Conservation (phyloP, 2,888 invertebrate genomes). For the Heteromurus nitidus region DNA sequence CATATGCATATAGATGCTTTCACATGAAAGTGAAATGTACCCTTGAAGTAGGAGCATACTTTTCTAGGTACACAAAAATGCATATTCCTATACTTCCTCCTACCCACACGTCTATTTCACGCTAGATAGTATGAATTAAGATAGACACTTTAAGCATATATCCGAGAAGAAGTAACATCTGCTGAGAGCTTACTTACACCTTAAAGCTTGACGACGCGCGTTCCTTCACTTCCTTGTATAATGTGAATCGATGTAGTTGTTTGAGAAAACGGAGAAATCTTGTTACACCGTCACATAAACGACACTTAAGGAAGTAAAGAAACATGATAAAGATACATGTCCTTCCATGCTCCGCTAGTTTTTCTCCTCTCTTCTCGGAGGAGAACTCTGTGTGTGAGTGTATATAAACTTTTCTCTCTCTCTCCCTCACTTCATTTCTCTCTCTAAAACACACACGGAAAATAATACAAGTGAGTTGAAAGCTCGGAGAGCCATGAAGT, state of each 20-base stretch:
- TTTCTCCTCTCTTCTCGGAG: background rate
- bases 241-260: slow-evolving; percentile 31
- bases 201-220: background rate
- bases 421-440: too few species aligned
- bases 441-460: too few species aligned
- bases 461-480: slow-evolving; percentile 42
- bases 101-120: too few species aligned
- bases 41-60: background rate
- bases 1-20: background rate
- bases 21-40: background rate
- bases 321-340: slow-evolving; percentile 58
- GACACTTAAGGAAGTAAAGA: slow-evolving; percentile 53
- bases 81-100: too few species aligned
- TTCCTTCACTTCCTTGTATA: background rate
- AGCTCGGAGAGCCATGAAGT: slow-evolving; percentile 46
- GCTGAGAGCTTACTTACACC: slow-evolving; percentile 14
- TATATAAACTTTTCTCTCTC: background rate
- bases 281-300: slow-evolving; percentile 58
- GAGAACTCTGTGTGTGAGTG: slow-evolving; percentile 10
- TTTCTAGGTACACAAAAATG: background rate
- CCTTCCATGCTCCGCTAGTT: slow-evolving; percentile 44
- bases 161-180: slow-evolving; percentile 17
- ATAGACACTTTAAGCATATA: background rate
- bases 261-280: slow-evolving; percentile 55
- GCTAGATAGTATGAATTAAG: background rate